Evolutionary conservation across 2,888 invertebrate genomes (phyloP).

Genomic region (Apotomis capreana): DNA sequence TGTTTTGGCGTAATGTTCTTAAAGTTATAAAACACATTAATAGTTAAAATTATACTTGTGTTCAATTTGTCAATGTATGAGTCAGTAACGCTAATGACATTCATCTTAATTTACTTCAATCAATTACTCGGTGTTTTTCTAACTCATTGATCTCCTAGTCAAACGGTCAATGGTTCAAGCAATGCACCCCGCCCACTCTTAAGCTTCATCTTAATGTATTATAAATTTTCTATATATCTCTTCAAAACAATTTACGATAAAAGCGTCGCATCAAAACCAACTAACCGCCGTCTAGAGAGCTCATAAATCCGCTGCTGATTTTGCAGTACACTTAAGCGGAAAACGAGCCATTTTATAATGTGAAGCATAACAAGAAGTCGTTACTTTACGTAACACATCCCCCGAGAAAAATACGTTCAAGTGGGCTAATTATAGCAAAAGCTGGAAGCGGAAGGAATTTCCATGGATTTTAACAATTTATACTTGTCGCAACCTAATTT

Average conservation of each 20-base stretch:
- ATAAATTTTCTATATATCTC: neutral
- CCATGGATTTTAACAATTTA: conserved; percentile 33
- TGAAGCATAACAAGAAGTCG: conserved; percentile 35
- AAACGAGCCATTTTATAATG: conserved; percentile 46
- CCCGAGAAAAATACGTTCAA: conserved; percentile 41
- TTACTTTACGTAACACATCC: conserved; percentile 37
- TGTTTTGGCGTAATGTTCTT: too few relatives aligned
- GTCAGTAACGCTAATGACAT: too few relatives aligned
- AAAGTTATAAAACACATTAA: too few relatives aligned
- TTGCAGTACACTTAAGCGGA: conserved; percentile 33
- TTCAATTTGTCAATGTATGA: too few relatives aligned
- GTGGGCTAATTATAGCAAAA: conserved; percentile 32
- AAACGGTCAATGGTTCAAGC: too few relatives aligned
- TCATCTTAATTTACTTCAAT: too few relatives aligned
- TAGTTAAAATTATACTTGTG: too few relatives aligned
- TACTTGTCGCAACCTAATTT: conserved; percentile 34
- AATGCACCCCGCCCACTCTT: too few relatives aligned
- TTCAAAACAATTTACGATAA: conserved; percentile 9
- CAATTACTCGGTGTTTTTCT: too few relatives aligned
- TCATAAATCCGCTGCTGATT: conserved; percentile 46
- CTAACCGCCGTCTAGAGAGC: conserved; percentile 40
- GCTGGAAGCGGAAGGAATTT: conserved; percentile 16
- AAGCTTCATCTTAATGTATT: too few relatives aligned
- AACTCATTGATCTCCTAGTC: too few relatives aligned
- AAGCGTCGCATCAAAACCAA: conserved; percentile 25